Conservation (phyloP, 2,888 invertebrate genomes). For the Empis stercorea region DNA sequence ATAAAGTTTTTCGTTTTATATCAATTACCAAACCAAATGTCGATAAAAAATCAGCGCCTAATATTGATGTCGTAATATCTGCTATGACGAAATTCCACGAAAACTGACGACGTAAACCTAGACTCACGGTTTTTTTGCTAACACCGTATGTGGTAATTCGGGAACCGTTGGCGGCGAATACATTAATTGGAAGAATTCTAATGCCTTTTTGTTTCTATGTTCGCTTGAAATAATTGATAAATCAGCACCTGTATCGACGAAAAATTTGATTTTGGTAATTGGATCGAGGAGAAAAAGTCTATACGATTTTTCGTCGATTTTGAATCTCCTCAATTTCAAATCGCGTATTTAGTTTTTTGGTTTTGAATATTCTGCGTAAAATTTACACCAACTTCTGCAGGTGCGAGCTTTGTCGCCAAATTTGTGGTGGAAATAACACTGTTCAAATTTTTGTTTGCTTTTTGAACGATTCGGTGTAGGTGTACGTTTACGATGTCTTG, state of each 20-base stretch:
- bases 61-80: not conserved
- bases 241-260: not conserved
- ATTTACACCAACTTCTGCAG: not conserved
- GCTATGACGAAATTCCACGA: not conserved
- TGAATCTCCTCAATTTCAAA: not conserved
- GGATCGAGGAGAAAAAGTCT: not conserved
- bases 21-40: not conserved
- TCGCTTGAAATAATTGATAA: not conserved
- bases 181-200: not conserved
- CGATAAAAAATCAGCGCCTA: not conserved
- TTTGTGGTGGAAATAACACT: not conserved
- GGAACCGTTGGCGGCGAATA: not conserved
- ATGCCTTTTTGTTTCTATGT: not conserved
- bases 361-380: not conserved
- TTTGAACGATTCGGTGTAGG: not conserved
- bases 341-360: not conserved
- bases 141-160: not conserved
- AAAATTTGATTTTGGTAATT: not conserved
- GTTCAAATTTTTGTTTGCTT: not conserved
- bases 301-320: not conserved
- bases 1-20: not conserved
- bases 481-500: not conserved
- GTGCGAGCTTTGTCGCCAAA: not conserved
- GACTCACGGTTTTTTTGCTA: not conserved
- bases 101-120: not conserved